A percentile compares a stretch with the other conserved stretches of the same genome.
Conservation (phyloP, 1,140 invertebrate genomes). For the Zaprionus davidi region DNA sequence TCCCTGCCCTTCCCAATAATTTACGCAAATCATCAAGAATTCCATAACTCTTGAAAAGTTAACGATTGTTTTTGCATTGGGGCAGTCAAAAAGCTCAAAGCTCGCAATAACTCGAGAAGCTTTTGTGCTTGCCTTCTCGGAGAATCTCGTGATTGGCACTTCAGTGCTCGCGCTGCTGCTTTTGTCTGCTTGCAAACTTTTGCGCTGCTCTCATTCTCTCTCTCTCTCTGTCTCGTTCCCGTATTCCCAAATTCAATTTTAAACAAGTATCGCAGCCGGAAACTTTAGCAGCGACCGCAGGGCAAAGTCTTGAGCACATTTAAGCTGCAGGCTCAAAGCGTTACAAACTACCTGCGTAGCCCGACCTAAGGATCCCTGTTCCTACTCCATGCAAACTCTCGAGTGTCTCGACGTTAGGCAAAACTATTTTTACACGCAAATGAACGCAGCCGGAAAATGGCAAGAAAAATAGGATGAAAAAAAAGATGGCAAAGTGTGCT, state of each 20-base stretch:
- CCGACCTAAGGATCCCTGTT: slow-evolving; percentile 23
- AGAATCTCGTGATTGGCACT: slow-evolving; percentile 13
- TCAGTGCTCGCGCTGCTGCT: slow-evolving; percentile 2
- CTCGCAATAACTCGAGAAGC: background rate
- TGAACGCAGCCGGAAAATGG: slow-evolving; percentile 55
- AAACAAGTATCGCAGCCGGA: slow-evolving; percentile 19
- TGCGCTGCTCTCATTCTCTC: background rate
- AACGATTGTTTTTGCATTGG: background rate
- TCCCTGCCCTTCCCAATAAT: no score
- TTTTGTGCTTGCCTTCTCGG: background rate
- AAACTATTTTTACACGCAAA: slow-evolving; percentile 79
- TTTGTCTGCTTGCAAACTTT: slow-evolving; percentile 10
- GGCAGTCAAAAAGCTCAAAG: background rate
- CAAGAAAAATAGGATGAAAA: background rate
- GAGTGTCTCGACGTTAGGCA: background rate
- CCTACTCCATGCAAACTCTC: slow-evolving; percentile 22
- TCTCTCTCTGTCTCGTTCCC: background rate
- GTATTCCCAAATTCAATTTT: slow-evolving; percentile 45
- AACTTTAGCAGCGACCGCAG: slow-evolving; percentile 21
- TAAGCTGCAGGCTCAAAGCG: slow-evolving; percentile 47
- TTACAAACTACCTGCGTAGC: slow-evolving; percentile 40
- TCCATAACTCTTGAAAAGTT: slow-evolving; percentile 1
- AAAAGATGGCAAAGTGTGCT: slow-evolving; percentile 16
- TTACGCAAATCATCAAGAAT: background rate
- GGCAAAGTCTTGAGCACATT: slow-evolving; percentile 50